Conservation (phyloP, 30 jellyfish, hydroid and myxozoan species). For the Cassiopea xamachana region DNA sequence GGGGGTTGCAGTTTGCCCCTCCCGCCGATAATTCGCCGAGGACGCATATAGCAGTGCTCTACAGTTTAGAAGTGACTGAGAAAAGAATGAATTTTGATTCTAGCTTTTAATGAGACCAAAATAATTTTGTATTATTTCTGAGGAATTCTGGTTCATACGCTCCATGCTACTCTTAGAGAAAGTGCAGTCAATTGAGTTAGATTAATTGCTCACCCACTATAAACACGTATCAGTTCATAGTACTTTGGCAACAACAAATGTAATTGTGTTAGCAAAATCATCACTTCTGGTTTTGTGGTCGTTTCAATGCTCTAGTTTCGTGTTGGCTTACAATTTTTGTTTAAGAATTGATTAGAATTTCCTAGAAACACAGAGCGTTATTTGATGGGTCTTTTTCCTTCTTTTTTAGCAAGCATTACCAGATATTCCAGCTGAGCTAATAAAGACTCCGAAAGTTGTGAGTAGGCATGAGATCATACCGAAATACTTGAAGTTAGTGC, state of each 20-base stretch:
- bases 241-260: neutral
- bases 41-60: too few relatives aligned
- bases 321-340: neutral
- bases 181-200: too few relatives aligned
- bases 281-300: neutral
- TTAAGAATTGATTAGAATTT: neutral
- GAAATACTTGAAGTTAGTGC: too few relatives aligned
- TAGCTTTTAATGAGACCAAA: too few relatives aligned
- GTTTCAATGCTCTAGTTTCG: neutral
- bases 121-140: too few relatives aligned
- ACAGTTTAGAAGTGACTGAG: too few relatives aligned
- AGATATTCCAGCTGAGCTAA: conserved; percentile 47
- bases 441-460: conserved; percentile 38
- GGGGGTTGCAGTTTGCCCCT: too few relatives aligned
- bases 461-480: neutral
- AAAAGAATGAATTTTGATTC: too few relatives aligned
- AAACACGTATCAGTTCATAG: neutral
- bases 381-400: neutral
- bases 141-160: too few relatives aligned
- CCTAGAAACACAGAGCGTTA: neutral
- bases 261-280: neutral
- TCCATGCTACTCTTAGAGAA: too few relatives aligned
- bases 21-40: too few relatives aligned
- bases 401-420: conserved; percentile 14
- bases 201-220: too few relatives aligned